A percentile compares a stretch with the other conserved stretches of the same genome.
These are phyloP conservation scores for Pteronotus mesoamericanus DNA, from an alignment of 2,797 vertebrate genomes.

Conservation along the genomic window DNA sequence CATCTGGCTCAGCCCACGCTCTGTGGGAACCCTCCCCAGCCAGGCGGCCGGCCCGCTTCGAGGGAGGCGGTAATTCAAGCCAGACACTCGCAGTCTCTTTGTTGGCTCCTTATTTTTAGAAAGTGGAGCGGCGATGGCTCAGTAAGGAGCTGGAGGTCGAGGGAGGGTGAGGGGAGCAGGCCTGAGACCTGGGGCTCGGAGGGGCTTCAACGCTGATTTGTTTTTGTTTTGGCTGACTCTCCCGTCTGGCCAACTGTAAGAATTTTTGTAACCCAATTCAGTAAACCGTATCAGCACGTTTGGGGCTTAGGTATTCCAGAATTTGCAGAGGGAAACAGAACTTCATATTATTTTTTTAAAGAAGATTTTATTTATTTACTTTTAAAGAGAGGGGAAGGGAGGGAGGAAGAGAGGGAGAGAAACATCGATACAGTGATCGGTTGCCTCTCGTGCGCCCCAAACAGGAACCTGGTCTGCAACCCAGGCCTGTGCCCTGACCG, in stretches of 20 bases:
- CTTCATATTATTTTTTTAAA: too few relatives aligned
- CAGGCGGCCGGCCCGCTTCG: neutral
- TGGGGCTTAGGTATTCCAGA: neutral
- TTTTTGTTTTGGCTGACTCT: neutral
- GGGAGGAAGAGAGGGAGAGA: too few relatives aligned
- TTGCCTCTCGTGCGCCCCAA: too few relatives aligned
- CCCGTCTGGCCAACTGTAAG: neutral
- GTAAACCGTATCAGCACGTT: neutral
- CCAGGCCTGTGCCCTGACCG: too few relatives aligned
- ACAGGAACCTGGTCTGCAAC: too few relatives aligned
- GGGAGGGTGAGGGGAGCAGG: neutral
- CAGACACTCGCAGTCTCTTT: neutral
- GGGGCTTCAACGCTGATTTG: neutral
- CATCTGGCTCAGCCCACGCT: neutral
- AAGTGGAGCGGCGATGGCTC: rapidly evolving
- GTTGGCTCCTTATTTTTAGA: neutral
- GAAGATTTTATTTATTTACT: too few relatives aligned
- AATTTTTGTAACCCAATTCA: neutral
- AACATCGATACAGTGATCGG: too few relatives aligned
- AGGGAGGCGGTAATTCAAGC: neutral
- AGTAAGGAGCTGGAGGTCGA: neutral
- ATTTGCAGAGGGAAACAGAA: neutral
- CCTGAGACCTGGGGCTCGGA: neutral
- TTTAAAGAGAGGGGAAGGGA: too few relatives aligned
- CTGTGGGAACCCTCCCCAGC: neutral